Conservation (phyloP, 2,113 vertebrate genomes). For the Excalfactoria chinensis region DNA sequence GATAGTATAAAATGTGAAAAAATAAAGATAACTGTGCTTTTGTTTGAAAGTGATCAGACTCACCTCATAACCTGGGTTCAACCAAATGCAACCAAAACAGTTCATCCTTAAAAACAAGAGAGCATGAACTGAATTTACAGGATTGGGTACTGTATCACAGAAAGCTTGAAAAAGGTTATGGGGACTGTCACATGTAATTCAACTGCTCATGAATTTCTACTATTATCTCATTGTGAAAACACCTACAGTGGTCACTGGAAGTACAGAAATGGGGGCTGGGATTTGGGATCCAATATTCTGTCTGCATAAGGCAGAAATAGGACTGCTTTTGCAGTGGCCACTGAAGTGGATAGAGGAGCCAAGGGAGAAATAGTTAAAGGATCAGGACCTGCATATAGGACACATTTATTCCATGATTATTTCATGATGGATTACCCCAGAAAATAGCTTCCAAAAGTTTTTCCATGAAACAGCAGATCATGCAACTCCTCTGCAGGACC, state of each 20-base stretch:
- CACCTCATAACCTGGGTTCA: neutral
- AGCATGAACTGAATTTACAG: neutral
- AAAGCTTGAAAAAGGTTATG: neutral
- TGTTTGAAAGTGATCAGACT: neutral
- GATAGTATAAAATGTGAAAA: neutral
- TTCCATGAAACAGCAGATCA: conserved; percentile 61
- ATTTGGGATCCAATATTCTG: neutral
- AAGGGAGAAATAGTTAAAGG: neutral
- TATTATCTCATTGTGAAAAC: neutral
- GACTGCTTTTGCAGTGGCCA: neutral
- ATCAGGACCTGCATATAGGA: neutral
- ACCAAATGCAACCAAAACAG: neutral
- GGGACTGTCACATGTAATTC: neutral
- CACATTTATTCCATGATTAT: conserved; percentile 11
- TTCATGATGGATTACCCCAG: conserved; percentile 59
- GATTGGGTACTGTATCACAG: neutral
- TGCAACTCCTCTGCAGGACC: conserved; percentile 55
- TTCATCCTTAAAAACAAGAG: neutral
- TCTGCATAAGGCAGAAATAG: neutral
- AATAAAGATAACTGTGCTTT: neutral
- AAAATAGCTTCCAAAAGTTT: conserved; percentile 50
- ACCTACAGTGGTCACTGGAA: neutral
- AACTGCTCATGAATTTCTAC: neutral
- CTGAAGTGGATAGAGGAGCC: neutral
- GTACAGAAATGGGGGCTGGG: neutral